Percentiles rank a stretch among this genome's conserved stretches.
phyloP scores from a whole-genome alignment of 1,140 invertebrate species.

The Mycetomoellerius zeteki region DNA sequence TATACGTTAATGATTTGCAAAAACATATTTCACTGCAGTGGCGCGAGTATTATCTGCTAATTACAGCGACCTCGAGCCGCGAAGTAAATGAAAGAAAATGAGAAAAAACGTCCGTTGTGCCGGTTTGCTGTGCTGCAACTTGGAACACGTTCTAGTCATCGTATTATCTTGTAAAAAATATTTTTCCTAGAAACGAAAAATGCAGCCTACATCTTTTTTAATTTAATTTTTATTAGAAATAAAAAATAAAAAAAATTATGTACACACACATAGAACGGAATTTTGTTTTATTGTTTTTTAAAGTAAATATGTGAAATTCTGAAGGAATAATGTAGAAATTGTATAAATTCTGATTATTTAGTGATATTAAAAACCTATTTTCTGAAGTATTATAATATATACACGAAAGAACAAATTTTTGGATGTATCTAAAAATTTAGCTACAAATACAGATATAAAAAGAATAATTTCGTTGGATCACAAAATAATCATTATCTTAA shows the following conservation, averaged over 20 bases:
- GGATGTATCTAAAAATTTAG: too few relatives aligned
- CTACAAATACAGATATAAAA: too few relatives aligned
- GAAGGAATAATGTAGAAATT: background rate
- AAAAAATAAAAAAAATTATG: background rate
- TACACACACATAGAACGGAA: background rate
- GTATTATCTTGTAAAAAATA: constrained; percentile 5
- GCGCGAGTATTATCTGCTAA: constrained; percentile 82
- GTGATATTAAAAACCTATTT: background rate
- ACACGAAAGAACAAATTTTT: too few relatives aligned
- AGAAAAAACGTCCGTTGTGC: constrained; percentile 65
- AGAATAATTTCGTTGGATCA: too few relatives aligned
- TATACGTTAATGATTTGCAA: constrained; percentile 84
- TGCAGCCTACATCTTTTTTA: background rate
- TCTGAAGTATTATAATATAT: background rate
- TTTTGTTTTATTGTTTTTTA: background rate
- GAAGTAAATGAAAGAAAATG: constrained; percentile 79
- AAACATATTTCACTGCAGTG: constrained; percentile 82
- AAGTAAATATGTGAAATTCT: background rate
- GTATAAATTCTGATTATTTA: background rate
- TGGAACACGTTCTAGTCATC: constrained; percentile 10
- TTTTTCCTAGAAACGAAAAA: background rate
- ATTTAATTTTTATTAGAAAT: background rate
- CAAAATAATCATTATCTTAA: too few relatives aligned
- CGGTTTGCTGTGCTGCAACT: background rate
- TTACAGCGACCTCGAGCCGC: constrained; percentile 76